These are phyloP conservation scores for Andrena hattorfiana DNA, from an alignment of 2,888 invertebrate species.

Conservation along the genomic window DNA sequence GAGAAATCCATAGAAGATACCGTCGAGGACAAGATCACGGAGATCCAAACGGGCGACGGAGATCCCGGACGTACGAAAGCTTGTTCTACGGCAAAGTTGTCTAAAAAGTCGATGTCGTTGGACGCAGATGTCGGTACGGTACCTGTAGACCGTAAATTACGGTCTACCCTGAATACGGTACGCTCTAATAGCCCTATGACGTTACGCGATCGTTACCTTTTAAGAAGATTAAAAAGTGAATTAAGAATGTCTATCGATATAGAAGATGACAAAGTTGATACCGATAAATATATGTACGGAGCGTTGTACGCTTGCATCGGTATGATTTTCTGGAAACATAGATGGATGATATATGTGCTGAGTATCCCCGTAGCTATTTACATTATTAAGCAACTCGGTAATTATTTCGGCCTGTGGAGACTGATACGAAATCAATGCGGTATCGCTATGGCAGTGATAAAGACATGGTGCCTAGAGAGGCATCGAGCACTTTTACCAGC, in stretches of 20 bases:
- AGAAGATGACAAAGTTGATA: constrained; percentile 78
- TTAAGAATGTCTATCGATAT: constrained; percentile 78
- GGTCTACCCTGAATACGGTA: constrained; percentile 47
- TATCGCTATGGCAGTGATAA: constrained; percentile 84
- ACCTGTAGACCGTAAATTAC: constrained; percentile 47
- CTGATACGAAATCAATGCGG: constrained; percentile 80
- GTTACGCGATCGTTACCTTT: constrained; percentile 77
- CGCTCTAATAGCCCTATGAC: constrained; percentile 1
- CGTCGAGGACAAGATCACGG: constrained; percentile 18
- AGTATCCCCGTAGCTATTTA: constrained; percentile 92
- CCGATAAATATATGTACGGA: constrained; percentile 89
- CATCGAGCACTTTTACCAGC: constrained; percentile 90
- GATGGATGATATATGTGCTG: constrained; percentile 92
- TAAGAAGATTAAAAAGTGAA: constrained; percentile 79
- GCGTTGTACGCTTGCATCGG: constrained; percentile 93
- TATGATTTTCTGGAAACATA: constrained; percentile 94
- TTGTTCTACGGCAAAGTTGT: constrained; percentile 24
- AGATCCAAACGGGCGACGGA: neutral
- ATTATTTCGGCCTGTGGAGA: constrained; percentile 85
- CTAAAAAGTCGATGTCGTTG: constrained; percentile 77
- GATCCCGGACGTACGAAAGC: constrained; percentile 17
- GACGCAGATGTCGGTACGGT: constrained; percentile 67
- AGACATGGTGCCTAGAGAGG: constrained; percentile 88
- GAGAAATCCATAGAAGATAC: constrained; percentile 6
- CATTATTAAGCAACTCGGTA: constrained; percentile 86